Percentiles rank a stretch among this genome's conserved stretches.
Conservation (phyloP, 2,113 vertebrate species). For the Bucco capensis region DNA sequence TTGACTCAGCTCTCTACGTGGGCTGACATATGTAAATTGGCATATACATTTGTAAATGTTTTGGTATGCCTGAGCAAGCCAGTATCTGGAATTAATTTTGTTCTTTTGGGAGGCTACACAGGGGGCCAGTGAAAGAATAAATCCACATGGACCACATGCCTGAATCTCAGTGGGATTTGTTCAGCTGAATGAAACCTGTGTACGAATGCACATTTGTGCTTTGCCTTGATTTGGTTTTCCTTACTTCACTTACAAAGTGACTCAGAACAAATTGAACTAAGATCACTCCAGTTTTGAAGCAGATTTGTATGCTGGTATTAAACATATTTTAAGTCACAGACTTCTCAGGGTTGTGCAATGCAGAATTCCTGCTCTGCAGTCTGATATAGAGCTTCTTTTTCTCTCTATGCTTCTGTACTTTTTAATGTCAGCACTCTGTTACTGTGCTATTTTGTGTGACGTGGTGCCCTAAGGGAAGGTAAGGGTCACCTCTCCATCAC, state of each 20-base stretch:
- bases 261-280: not conserved
- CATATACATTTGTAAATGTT: conserved; percentile 57
- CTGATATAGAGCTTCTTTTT: not conserved
- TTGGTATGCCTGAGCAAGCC: conserved; percentile 45
- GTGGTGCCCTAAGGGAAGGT: not conserved
- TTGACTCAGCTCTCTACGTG: conserved; percentile 22
- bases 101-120: conserved; percentile 34
- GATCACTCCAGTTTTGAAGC: not conserved
- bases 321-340: not conserved
- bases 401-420: not conserved
- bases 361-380: conserved; percentile 40
- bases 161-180: not conserved
- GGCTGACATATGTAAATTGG: conserved; percentile 46
- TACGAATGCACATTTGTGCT: not conserved
- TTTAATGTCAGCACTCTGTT: not conserved
- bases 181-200: not conserved
- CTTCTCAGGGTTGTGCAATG: conserved; percentile 10
- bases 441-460: not conserved
- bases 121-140: not conserved
- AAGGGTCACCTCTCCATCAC: not conserved
- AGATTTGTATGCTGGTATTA: not conserved
- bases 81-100: conserved; percentile 43
- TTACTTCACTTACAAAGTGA: not conserved
- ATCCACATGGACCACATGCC: not conserved
- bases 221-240: not conserved